Evolutionary conservation across 2,113 vertebrate genomes (phyloP), one percentile per base, ranked within the genome.

Genomic region (Chaenocephalus aceratus): DNA sequence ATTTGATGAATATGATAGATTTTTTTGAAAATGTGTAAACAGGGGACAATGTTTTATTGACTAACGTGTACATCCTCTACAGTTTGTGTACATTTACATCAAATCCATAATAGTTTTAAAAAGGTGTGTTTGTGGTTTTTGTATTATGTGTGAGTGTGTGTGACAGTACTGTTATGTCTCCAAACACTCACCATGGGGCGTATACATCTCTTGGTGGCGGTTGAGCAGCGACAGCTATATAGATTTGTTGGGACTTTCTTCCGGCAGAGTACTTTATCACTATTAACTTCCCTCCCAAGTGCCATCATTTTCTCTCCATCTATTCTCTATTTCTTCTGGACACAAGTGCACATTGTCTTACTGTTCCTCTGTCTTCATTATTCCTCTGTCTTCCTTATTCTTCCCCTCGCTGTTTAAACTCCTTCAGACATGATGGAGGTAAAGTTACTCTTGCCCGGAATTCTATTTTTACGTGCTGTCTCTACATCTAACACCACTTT

Each of bases 281-380:
- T 63, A 65, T 80, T 80, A 82, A 80, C 79, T 71, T 79, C 67
- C 51, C 49, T 84, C 70, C 67, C 66, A 66, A 72, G 65, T 67
- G 79, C 77, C 45, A 77, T 84, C 41, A 79, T 86, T 84, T 86
- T 84, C 51, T n/a, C 70, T 45, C 59, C 26, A 53, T 83, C 56
- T 66, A 54, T 74, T 60, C 26, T n/a, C 44, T 74, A 59, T 70
- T 67, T 62, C 65, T 46, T 70, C 44, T 5, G 51, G 60, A 79
- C 41, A 80, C 66, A 53, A 23, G 18, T 68, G 51, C 72, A 68
- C 62, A 77, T 65, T 76, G 23, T 54, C 74, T 71, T 51, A 15
- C 52, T 45, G 52, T 30, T 44, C 18, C 49, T 64, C 67, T 64
- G 53, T 56, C 36, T 21, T 44, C 56, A 13, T 68, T 10, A 13